Conservation (phyloP, 1,140 invertebrate genomes). For the Drosophila pachea region DNA sequence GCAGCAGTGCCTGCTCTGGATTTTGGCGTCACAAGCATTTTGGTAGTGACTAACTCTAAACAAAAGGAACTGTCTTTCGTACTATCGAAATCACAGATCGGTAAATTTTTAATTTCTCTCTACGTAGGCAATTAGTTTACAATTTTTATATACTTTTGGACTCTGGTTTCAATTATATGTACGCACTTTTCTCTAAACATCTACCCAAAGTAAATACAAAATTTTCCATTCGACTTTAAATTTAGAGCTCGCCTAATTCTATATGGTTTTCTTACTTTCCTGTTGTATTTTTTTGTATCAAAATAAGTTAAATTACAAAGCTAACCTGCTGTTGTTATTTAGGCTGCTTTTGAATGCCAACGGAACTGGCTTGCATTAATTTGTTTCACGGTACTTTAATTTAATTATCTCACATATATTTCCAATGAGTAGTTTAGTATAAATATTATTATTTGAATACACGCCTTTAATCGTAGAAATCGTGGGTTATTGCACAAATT, state of each 20-base stretch:
- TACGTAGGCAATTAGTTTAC: neutral
- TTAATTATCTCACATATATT: neutral
- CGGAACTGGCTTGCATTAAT: slow-evolving; percentile 12
- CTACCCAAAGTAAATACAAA: neutral
- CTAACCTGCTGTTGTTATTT: slow-evolving; percentile 40
- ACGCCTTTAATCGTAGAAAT: slow-evolving; percentile 3
- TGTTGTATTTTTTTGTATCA: neutral
- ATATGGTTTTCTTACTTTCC: neutral
- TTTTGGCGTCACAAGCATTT: slow-evolving; percentile 15
- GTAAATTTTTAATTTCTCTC: neutral
- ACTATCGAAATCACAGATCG: too few species aligned
- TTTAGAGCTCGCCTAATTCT: slow-evolving; percentile 28
- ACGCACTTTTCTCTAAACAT: slow-evolving; percentile 11
- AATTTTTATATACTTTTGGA: neutral
- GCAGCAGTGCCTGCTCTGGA: neutral
- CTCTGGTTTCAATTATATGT: neutral
- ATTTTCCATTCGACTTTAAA: slow-evolving; percentile 18
- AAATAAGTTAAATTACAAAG: slow-evolving; percentile 34
- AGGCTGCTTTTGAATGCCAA: slow-evolving; percentile 28
- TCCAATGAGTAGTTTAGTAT: neutral
- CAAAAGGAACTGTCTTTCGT: neutral
- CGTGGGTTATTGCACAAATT: slow-evolving; percentile 2
- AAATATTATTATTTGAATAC: neutral
- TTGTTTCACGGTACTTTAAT: neutral
- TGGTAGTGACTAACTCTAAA: slow-evolving; percentile 8